Conservation (phyloP, 2,888 invertebrate species). For the Nomada goodeniana region DNA sequence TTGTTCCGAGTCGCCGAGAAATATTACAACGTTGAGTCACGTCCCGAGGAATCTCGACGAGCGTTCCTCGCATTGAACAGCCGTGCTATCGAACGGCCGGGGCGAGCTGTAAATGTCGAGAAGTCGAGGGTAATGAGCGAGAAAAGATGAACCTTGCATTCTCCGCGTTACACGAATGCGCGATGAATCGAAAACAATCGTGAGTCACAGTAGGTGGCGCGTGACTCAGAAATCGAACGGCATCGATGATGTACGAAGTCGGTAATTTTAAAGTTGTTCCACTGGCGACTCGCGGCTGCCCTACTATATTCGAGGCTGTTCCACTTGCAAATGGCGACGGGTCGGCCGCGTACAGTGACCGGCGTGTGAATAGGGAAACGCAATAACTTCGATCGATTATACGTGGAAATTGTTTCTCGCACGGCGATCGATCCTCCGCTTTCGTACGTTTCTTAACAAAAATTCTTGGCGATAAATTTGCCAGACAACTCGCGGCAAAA, state of each 20-base stretch:
- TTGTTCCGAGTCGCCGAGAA: conserved; percentile 50
- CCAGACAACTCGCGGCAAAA: no score
- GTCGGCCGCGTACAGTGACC: not conserved
- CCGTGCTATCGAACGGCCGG: conserved; percentile 26
- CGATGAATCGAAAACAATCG: not conserved
- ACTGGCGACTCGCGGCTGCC: no score
- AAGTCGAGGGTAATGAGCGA: conserved; percentile 63
- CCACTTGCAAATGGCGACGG: not conserved
- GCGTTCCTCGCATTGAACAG: conserved; percentile 56
- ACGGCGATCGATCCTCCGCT: no score
- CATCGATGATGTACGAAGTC: not conserved
- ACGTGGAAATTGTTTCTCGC: no score
- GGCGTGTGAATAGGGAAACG: no score
- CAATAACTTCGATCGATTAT: no score
- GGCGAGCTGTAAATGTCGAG: conserved; percentile 62
- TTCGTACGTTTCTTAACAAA: no score
- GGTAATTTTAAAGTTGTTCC: no score
- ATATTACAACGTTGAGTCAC: conserved; percentile 67
- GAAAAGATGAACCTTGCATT: conserved; percentile 61
- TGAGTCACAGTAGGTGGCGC: not conserved
- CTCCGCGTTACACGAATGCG: conserved; percentile 4
- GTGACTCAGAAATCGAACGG: not conserved
- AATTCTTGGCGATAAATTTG: no score
- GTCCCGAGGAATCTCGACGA: conserved; percentile 62
- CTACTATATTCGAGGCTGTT: not conserved